A percentile compares a stretch with the other conserved stretches of the same genome.
Evolutionary conservation across 2,797 vertebrate species (phyloP).

Genomic region (Macropodus opercularis): DNA sequence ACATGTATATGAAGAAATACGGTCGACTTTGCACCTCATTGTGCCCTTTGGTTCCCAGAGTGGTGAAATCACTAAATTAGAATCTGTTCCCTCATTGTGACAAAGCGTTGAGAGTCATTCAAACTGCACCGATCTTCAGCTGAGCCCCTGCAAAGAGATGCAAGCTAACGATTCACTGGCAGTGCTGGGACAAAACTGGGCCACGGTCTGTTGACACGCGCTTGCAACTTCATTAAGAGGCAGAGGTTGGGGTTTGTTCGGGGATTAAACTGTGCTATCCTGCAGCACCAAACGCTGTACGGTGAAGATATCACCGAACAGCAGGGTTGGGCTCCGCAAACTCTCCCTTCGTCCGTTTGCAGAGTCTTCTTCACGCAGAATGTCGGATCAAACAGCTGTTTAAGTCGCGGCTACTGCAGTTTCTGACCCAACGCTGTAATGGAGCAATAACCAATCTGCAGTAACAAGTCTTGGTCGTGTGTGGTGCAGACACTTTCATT

Average conservation of each 20-base stretch:
- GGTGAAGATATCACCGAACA: constrained; percentile 64
- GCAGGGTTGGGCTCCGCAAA: constrained; percentile 52
- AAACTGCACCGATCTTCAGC: constrained; percentile 53
- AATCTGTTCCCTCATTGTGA: constrained; percentile 33
- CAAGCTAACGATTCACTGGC: constrained; percentile 69
- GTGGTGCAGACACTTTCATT: constrained; percentile 40
- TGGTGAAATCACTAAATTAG: constrained; percentile 36
- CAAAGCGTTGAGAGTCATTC: constrained; percentile 41
- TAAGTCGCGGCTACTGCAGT: constrained; percentile 20
- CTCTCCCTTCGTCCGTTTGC: too few relatives aligned
- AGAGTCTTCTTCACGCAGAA: constrained; percentile 29
- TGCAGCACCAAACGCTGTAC: constrained; percentile 52
- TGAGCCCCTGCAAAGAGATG: constrained; percentile 55
- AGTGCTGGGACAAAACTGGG: constrained; percentile 63
- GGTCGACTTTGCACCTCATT: constrained; percentile 7
- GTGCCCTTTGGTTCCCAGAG: constrained; percentile 12
- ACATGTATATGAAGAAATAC: constrained; percentile 17
- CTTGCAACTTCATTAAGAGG: constrained; percentile 69
- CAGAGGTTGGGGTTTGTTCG: constrained; percentile 63
- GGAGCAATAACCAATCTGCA: constrained; percentile 39
- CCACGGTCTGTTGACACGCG: constrained; percentile 68
- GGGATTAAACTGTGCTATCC: constrained; percentile 56
- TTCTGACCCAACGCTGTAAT: constrained; percentile 35
- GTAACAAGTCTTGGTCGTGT: constrained; percentile 25
- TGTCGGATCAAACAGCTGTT: constrained; percentile 33